phyloP scores from a whole-genome alignment of 2,113 vertebrate species.

The Pygoscelis antarcticus region DNA sequence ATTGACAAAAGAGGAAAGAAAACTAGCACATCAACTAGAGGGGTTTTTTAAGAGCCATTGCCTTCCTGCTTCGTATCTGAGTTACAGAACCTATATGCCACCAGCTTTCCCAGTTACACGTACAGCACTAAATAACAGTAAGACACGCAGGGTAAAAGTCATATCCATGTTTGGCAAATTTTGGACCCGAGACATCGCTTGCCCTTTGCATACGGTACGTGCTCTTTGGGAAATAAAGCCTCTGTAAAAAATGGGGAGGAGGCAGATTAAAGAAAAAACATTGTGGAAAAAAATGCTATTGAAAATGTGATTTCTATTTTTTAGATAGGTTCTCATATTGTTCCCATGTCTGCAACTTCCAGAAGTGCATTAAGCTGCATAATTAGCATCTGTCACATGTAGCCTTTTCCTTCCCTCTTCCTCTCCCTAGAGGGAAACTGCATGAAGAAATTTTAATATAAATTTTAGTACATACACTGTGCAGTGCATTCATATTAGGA shows the following conservation, averaged over 20 bases:
- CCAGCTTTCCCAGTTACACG: not conserved
- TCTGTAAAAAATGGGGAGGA: not conserved
- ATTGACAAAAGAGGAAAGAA: not conserved
- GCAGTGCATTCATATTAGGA: not conserved
- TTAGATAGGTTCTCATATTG: not conserved
- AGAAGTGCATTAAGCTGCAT: constrained; percentile 61
- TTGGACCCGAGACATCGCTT: not conserved
- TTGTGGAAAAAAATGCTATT: not conserved
- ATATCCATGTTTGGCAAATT: not conserved
- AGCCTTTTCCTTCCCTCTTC: constrained; percentile 36
- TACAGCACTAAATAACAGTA: not conserved
- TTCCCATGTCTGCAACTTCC: constrained; percentile 49
- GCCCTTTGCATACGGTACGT: not conserved
- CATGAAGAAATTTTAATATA: constrained; percentile 32
- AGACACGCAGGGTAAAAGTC: not conserved
- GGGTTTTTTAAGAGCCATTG: not conserved
- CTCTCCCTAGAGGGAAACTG: constrained; percentile 33
- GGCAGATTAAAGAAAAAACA: not conserved
- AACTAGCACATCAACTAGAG: not conserved
- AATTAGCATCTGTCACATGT: constrained; percentile 66
- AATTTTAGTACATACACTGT: constrained; percentile 5
- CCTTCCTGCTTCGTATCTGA: not conserved
- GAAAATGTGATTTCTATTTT: constrained; percentile 1
- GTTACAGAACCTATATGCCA: not conserved
- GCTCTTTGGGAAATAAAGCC: not conserved